These are phyloP conservation scores for Drosophila lini DNA, from an alignment of 1,140 invertebrate genomes.

Conservation along the genomic window DNA sequence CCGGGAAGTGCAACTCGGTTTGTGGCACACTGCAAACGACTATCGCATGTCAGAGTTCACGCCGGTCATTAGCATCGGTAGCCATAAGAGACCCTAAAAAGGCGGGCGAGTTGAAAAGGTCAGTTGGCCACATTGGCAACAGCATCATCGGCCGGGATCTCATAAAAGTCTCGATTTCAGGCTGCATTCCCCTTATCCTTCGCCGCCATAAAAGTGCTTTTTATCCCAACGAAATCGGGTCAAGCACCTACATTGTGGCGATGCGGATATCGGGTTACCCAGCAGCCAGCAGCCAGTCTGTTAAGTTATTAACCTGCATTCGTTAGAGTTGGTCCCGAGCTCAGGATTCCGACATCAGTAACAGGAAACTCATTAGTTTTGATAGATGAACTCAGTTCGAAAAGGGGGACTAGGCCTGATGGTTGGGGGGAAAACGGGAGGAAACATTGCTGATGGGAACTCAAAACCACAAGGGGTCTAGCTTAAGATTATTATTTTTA, in stretches of 20 bases:
- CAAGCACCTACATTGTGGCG: slow-evolving; percentile 58
- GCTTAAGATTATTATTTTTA: slow-evolving; percentile 50
- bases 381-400: slow-evolving; percentile 14
- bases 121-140: slow-evolving; percentile 32
- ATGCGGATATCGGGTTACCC: slow-evolving; percentile 60
- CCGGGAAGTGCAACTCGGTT: slow-evolving; percentile 32
- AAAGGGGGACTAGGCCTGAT: background rate
- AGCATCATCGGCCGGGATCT: slow-evolving; percentile 29
- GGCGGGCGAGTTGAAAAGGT: slow-evolving; percentile 31
- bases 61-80: slow-evolving; percentile 54
- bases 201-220: slow-evolving; percentile 27
- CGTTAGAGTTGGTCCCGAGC: background rate
- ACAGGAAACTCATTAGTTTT: slow-evolving; percentile 42
- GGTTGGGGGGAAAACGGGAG: background rate
- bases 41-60: slow-evolving; percentile 51
- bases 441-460: background rate
- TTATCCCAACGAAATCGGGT: slow-evolving; percentile 47
- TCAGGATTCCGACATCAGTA: slow-evolving; percentile 24
- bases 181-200: slow-evolving; percentile 3
- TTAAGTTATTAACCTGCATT: slow-evolving; percentile 67
- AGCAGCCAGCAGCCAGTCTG: slow-evolving; percentile 38
- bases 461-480: slow-evolving; percentile 12
- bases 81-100: slow-evolving; percentile 5
- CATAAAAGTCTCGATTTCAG: slow-evolving; percentile 60
- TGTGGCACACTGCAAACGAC: slow-evolving; percentile 10